Evolutionary conservation across 2,797 vertebrate genomes (phyloP).

Genomic region (Brotula barbata): DNA sequence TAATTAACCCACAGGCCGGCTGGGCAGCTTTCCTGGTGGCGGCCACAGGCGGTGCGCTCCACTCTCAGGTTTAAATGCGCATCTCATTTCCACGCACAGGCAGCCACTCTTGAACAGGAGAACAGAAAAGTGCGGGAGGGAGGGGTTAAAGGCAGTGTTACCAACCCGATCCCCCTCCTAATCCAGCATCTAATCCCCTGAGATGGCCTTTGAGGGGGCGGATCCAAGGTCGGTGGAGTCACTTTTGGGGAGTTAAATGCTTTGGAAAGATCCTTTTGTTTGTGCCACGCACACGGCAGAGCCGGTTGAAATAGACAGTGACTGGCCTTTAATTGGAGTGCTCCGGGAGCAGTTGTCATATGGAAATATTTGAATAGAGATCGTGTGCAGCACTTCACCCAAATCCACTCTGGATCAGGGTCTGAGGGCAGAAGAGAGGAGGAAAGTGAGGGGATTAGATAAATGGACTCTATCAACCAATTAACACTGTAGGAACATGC

Average conservation of each 20-base stretch:
- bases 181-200: constrained; percentile 86
- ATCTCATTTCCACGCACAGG: constrained; percentile 94
- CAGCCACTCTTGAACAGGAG: constrained; percentile 79
- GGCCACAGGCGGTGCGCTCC: constrained; percentile 87
- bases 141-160: constrained; percentile 77
- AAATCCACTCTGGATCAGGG: constrained; percentile 78
- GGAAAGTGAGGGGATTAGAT: constrained; percentile 78
- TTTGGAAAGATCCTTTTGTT: constrained; percentile 87
- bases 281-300: constrained; percentile 78
- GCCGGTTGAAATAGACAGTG: constrained; percentile 75
- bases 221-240: constrained; percentile 76
- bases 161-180: constrained; percentile 83
- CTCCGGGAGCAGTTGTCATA: constrained; percentile 83
- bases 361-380: constrained; percentile 87
- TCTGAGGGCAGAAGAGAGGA: constrained; percentile 58
- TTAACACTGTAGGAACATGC: constrained; percentile 77
- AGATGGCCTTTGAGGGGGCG: constrained; percentile 83
- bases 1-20: constrained; percentile 94
- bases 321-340: constrained; percentile 82
- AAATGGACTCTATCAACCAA: constrained; percentile 82
- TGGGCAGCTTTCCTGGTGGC: constrained; percentile 85
- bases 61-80: constrained; percentile 92
- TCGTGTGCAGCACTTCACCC: constrained; percentile 80
- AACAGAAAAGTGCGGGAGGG: constrained; percentile 26
- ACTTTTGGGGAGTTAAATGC: constrained; percentile 76